These are phyloP conservation scores for Apostichopus parvimensis DNA, from an alignment of 35 echinoderm and acorn worm species.

Conservation along the genomic window DNA sequence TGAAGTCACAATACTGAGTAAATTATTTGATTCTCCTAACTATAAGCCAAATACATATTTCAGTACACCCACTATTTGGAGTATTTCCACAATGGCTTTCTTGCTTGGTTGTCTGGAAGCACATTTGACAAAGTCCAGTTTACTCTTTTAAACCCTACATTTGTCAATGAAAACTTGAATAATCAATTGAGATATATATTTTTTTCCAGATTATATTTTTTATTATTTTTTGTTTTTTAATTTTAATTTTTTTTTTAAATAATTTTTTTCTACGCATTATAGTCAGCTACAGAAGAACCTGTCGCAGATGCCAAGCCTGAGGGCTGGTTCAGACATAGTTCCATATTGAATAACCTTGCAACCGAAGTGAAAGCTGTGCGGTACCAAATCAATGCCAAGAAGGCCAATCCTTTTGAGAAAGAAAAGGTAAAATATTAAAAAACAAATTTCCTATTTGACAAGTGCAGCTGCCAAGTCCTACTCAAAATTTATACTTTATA, in stretches of 20 bases:
- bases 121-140: too few relatives aligned
- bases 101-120: too few relatives aligned
- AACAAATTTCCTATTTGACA: not conserved
- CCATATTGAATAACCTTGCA: conserved; percentile 26
- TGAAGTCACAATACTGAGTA: too few relatives aligned
- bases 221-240: not conserved
- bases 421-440: not conserved
- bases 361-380: conserved; percentile 17
- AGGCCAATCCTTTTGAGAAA: not conserved
- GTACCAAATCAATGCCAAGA: conserved; percentile 29
- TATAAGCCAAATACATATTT: too few relatives aligned
- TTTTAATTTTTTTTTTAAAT: not conserved
- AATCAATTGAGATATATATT: too few relatives aligned
- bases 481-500: too few relatives aligned
- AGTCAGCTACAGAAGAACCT: not conserved
- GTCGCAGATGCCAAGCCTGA: conserved; percentile 5
- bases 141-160: too few relatives aligned
- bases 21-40: too few relatives aligned
- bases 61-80: too few relatives aligned
- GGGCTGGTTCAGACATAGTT: not conserved
- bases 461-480: not conserved
- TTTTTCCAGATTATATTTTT: not conserved
- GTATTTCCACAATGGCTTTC: too few relatives aligned
- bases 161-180: too few relatives aligned
- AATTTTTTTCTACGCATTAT: not conserved